These are phyloP conservation scores for Lasius fuliginosus DNA, from an alignment of 2,888 invertebrate species.

Conservation along the genomic window DNA sequence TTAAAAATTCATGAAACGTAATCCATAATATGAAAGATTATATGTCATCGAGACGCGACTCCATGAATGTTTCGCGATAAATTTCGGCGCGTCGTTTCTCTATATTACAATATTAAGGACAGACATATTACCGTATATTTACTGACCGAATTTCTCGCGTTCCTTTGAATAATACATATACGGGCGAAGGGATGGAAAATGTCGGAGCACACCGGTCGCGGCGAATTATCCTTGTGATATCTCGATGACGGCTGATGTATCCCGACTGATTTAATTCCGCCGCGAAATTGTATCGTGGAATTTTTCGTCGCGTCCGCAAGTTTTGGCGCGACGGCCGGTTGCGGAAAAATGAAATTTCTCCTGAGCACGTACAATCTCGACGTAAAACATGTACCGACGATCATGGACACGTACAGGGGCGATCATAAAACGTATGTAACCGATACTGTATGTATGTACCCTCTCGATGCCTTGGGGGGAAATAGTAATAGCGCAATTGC, in stretches of 20 bases:
- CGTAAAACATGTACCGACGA: conserved; percentile 61
- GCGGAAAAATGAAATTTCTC: conserved; percentile 53
- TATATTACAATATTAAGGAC: conserved; percentile 9
- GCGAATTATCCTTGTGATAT: conserved; percentile 36
- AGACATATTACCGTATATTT: conserved; percentile 30
- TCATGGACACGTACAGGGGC: conserved; percentile 63
- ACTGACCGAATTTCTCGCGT: conserved; percentile 43
- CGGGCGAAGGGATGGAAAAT: conserved; percentile 3
- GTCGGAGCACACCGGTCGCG: conserved; percentile 4
- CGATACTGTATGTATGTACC: conserved; percentile 27
- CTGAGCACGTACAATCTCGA: conserved; percentile 56
- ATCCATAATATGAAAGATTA: not conserved
- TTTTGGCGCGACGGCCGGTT: conserved; percentile 23
- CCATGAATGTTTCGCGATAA: not conserved
- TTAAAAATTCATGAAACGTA: not conserved
- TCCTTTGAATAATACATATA: conserved; percentile 39
- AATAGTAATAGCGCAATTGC: conserved; percentile 63
- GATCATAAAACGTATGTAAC: conserved; percentile 68
- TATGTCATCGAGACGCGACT: not conserved
- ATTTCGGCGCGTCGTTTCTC: not conserved
- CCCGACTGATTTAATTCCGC: conserved; percentile 40
- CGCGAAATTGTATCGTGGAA: conserved; percentile 41
- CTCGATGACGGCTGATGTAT: conserved; percentile 38
- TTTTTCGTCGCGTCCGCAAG: conserved; percentile 50
- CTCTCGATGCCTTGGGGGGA: conserved; percentile 55